A percentile compares a stretch with the other conserved stretches of the same genome.
phyloP scores from a whole-genome alignment of 2,113 vertebrate genomes.

The Phodopus roborovskii region DNA sequence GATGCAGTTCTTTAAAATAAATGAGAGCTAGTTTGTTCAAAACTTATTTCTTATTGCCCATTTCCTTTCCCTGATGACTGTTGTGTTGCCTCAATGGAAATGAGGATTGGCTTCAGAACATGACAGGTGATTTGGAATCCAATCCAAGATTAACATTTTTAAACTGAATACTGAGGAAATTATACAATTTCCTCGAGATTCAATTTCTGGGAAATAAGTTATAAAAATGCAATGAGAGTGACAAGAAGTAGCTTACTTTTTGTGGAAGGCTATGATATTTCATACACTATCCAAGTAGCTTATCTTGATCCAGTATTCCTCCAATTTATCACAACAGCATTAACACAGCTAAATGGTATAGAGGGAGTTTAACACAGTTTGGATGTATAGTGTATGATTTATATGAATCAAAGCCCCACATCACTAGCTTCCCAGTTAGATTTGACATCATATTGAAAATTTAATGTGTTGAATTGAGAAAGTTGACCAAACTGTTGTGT shows the following conservation, averaged over 20 bases:
- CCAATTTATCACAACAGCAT: background rate
- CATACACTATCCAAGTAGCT: background rate
- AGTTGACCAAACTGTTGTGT: background rate
- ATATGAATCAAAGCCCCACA: background rate
- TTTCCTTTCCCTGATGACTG: background rate
- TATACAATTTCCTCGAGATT: background rate
- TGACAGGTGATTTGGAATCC: background rate
- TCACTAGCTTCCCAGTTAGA: constrained; percentile 19
- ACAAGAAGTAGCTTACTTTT: background rate
- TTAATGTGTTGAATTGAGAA: background rate
- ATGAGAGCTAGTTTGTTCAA: background rate
- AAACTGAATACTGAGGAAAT: background rate
- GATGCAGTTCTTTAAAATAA: background rate
- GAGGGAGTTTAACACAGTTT: background rate
- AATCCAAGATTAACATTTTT: background rate
- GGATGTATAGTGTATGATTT: background rate
- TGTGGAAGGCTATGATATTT: background rate
- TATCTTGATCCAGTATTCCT: background rate
- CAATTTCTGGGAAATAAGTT: background rate
- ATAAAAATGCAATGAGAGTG: background rate
- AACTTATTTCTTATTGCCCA: background rate
- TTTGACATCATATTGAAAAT: background rate
- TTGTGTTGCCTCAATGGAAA: background rate
- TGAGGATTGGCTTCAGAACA: background rate
- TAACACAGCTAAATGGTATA: background rate